Percentiles rank a stretch among this genome's conserved stretches.
These are phyloP conservation scores for Epinotia brunnichana DNA, from an alignment of 2,888 invertebrate genomes.

Conservation along the genomic window DNA sequence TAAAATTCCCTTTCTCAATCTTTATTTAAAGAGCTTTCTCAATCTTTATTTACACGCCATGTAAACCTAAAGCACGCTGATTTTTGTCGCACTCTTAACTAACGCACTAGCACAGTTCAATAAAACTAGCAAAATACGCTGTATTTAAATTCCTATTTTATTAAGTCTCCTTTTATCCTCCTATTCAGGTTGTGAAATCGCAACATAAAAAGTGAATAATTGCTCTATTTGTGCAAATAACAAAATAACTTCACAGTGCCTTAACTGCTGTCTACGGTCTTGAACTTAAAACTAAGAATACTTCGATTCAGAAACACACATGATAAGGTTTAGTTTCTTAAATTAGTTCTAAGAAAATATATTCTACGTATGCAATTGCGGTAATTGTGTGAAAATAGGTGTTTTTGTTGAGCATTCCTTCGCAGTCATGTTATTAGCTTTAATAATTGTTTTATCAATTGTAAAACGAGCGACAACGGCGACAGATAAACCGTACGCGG, in stretches of 20 bases:
- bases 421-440: constrained; percentile 9
- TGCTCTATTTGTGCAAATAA: not conserved
- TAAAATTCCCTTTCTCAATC: not conserved
- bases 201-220: not conserved
- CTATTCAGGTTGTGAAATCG: not conserved
- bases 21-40: no score
- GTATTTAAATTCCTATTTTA: not conserved
- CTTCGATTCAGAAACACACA: not conserved
- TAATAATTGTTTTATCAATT: no score
- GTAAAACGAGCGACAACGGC: no score
- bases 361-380: constrained; percentile 4
- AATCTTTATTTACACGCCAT: no score
- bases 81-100: no score
- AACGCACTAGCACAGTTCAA: not conserved
- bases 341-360: constrained; percentile 1
- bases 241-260: not conserved
- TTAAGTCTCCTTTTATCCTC: not conserved
- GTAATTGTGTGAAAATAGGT: constrained; percentile 14
- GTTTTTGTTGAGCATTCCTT: not conserved
- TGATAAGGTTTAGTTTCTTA: not conserved
- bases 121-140: not conserved
- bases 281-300: not conserved
- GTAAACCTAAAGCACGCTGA: not conserved
- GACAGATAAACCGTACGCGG: no score
- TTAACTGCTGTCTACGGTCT: not conserved